Percentiles rank a stretch among this genome's conserved stretches.
Conservation (phyloP, 2,797 vertebrate genomes). For the Pachyuromys duprasi region DNA sequence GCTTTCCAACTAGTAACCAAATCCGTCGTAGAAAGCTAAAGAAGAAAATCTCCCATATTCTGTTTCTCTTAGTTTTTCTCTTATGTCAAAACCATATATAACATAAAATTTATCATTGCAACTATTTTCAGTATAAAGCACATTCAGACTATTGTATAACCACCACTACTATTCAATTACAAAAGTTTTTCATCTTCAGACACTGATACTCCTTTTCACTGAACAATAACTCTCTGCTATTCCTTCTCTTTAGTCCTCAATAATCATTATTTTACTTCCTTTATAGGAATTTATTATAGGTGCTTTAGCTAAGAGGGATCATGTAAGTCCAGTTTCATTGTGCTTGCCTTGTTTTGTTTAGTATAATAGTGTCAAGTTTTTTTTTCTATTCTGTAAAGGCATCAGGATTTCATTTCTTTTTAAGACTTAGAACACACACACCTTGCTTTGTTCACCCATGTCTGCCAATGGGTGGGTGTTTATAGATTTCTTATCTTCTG, state of each 20-base stretch:
- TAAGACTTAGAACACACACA: background rate
- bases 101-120: background rate
- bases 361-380: background rate
- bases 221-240: background rate
- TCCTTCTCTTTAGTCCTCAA: background rate
- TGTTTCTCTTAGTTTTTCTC: background rate
- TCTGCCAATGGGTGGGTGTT: background rate
- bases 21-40: background rate
- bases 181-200: background rate
- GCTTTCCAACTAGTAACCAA: background rate
- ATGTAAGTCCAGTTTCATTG: background rate
- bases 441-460: background rate
- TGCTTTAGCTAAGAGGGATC: background rate
- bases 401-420: constrained; percentile 4
- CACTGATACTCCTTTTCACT: background rate
- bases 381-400: background rate
- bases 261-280: background rate
- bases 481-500: background rate
- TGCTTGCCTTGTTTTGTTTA: background rate
- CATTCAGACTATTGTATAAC: background rate
- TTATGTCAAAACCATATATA: background rate
- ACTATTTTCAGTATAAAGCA: background rate
- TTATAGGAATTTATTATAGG: background rate
- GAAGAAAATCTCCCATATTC: background rate
- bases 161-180: background rate